Evolutionary conservation across 2,888 invertebrate species (phyloP), one percentile per base, ranked within the genome.

Genomic region (Globia sparganii): DNA sequence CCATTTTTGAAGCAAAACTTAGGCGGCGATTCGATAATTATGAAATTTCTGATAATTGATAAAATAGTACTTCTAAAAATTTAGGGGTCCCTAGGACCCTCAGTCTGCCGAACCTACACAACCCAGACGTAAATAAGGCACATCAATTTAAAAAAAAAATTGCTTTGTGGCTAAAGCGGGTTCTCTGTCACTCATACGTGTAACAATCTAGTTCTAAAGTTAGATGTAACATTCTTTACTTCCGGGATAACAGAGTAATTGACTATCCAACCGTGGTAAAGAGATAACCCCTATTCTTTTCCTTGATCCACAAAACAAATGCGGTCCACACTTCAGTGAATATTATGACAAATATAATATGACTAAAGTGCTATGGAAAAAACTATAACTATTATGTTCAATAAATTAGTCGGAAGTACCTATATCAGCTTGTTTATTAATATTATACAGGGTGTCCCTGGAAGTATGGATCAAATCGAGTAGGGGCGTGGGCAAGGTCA

Each of bases 331-430:
- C 6, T 70, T 40, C 71, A 31, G 56, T 53, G 43, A 58, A 77
- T 70, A 70, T 56, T 56, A 46, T 72, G 56, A 72, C 49, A 15
- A 76, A 58, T 37, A 77, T 72, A 25, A 34, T 77, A 61, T 67
- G 34, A 64, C 40, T 8, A 31, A 56, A 40, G 15, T 56, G 21
- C 15, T 56, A 43, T n/a, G 78, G 72, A 59, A 72, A 64, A 62
- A 76, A 25, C n/a, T 6, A n/a, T 21, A 25, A 46, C n/a, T n/a
- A 61, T 58, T 6, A 56, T 62, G 3, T 25, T 40, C 5, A 77
- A 77, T 34, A n/a, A 61, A 66, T 1, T 58, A 18, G 21, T 67
- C 15, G 15, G 53, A 53, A 53, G 67, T 67, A 73, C 18, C 6
- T 28, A 43, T 56, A 64, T 56, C 13, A 28, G 13, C 43, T 31